Evolutionary conservation across 64 coral and sea anemone species (phyloP).

Genomic region (Stichodactyla mertensii): DNA sequence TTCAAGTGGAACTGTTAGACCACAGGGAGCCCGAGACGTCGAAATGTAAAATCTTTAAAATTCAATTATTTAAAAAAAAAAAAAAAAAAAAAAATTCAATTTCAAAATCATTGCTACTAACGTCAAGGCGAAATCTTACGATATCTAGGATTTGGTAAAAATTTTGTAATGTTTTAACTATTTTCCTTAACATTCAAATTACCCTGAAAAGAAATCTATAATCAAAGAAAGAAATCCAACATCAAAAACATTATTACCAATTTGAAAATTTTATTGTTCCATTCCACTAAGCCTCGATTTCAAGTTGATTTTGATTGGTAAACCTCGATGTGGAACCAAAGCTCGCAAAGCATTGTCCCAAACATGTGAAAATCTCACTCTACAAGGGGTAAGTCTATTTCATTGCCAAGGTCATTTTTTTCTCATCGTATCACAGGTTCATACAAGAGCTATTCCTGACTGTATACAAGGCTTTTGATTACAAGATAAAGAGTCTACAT

Average conservation of each 20-base stretch:
- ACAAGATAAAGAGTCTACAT: neutral
- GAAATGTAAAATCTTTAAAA: neutral
- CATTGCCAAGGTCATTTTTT: slow-evolving; percentile 5
- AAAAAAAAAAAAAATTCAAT: neutral
- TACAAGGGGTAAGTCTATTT: neutral
- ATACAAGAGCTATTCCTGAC: too few species aligned
- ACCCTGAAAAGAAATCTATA: too few species aligned
- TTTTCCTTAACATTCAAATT: too few species aligned
- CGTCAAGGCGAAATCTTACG: too few species aligned
- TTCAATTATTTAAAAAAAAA: neutral
- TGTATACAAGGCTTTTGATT: neutral
- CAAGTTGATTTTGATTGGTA: too few species aligned
- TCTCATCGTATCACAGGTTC: too few species aligned
- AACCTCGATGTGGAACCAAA: neutral
- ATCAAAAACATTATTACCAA: too few species aligned
- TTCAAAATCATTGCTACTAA: neutral
- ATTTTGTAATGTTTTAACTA: too few species aligned
- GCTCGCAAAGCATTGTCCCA: neutral
- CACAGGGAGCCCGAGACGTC: neutral
- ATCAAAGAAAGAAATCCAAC: too few species aligned
- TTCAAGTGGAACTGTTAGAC: neutral
- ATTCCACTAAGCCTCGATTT: too few species aligned
- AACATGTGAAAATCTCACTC: slow-evolving; percentile 5
- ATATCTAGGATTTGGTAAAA: too few species aligned
- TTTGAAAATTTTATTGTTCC: too few species aligned